Evolutionary conservation across 64 coral and sea anemone genomes (phyloP), one percentile per base, ranked within the genome.

Genomic region (Montipora capricornis): DNA sequence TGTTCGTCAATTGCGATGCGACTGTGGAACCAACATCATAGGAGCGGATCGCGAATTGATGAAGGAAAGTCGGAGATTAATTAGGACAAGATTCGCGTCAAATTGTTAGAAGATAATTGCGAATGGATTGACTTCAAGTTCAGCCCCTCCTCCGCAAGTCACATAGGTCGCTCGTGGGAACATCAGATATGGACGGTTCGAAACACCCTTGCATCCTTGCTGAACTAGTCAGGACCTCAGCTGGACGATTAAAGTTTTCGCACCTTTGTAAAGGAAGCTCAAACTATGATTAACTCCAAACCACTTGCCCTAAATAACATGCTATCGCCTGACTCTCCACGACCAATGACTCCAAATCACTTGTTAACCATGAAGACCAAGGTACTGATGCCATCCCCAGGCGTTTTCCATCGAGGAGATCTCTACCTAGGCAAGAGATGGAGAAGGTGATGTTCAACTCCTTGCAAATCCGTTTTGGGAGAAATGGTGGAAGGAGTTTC

Each of bases 71-170:
- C 4, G 0, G 67, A 69, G 67, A 7, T 69, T 7, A 70, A 88
- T 76, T 0, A 88, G 17, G 68, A 58, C 8, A 24, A 57, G 14
- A 26, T 88, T 12, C 70, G 71, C 37, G 19, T 13, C 6, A 53
- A 44, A 15, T 74, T 80, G 53, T 24, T 90, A 5, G 50, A 68
- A 15, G 75, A 90, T 22, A 79, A 79, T 57, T 90, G 76, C 67
- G 75, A 90, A 29, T 90, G 88, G 79, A 52, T 91, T 49, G n/a
- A 64, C 15, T 90, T 90, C 59, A 90, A 90, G 60, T 60, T 90
- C 74, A 90, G 79, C n/a, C 29, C 29, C 29, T 29, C 29, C 29
- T 0, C 29, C 29, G 29, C 29, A 29, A 29, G 29, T 29, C 29
- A 87, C 67, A 87, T 76, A n/a, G 67, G 67, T 17, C 14, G 67